These are phyloP conservation scores for Mythimna ferrago DNA, from an alignment of 2,888 invertebrate genomes.

Conservation along the genomic window DNA sequence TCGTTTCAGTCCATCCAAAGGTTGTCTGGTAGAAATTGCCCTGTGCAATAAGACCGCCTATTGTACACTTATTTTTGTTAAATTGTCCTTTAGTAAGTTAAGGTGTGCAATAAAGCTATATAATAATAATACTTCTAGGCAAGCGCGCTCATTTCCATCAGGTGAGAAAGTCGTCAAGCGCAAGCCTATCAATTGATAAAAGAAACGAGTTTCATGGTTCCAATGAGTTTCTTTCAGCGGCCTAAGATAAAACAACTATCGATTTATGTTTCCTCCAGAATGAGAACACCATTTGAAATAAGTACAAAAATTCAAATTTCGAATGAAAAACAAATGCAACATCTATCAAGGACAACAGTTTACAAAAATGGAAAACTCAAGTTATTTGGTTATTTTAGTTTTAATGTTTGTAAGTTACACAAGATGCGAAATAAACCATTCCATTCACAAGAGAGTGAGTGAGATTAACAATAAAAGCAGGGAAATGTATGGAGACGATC, in stretches of 20 bases:
- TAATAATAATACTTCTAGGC: no score
- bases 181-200: no score
- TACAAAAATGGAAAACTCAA: conserved; percentile 46
- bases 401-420: conserved; percentile 20
- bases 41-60: no score
- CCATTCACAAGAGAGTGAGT: conserved; percentile 27
- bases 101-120: no score
- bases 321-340: conserved; percentile 15
- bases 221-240: not conserved
- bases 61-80: no score
- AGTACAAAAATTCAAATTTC: conserved; percentile 13
- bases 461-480: conserved; percentile 40
- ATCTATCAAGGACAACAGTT: conserved; percentile 8
- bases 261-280: not conserved
- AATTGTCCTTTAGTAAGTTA: no score
- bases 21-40: no score
- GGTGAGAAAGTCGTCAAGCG: no score
- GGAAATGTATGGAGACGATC: conserved; percentile 39
- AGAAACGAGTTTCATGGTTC: not conserved
- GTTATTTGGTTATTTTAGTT: conserved; percentile 29
- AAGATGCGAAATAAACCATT: conserved; percentile 18
- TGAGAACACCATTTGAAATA: not conserved
- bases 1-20: no score
- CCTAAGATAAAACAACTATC: not conserved
- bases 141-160: no score